phyloP scores from a whole-genome alignment of 2,888 invertebrate species.

The Beris chalybata region DNA sequence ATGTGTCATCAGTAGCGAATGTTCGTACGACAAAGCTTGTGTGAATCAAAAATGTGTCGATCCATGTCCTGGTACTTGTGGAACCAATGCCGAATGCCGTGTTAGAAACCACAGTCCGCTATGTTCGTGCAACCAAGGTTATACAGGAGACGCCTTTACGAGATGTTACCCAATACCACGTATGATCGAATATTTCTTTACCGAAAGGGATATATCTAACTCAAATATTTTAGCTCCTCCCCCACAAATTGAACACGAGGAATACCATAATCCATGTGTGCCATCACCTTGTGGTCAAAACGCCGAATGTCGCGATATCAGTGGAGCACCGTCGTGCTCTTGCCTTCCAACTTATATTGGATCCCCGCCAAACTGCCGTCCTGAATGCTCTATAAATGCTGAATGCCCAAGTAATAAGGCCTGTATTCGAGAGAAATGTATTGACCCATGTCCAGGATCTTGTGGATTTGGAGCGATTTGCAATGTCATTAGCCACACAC shows the following conservation, averaged over 20 bases:
- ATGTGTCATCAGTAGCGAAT: constrained; percentile 67
- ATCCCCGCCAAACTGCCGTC: constrained; percentile 70
- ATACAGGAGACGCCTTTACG: constrained; percentile 75
- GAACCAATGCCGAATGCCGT: constrained; percentile 68
- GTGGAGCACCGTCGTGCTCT: constrained; percentile 65
- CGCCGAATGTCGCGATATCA: constrained; percentile 66
- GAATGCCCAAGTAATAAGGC: constrained; percentile 71
- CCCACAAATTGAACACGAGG: constrained; percentile 43
- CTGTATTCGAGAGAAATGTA: constrained; percentile 71
- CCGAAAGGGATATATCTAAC: constrained; percentile 38
- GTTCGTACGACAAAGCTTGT: constrained; percentile 64
- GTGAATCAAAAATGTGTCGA: constrained; percentile 66
- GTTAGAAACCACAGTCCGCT: constrained; percentile 77
- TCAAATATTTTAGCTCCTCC: constrained; percentile 28
- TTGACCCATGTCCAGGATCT: constrained; percentile 72
- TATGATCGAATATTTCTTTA: constrained; percentile 44
- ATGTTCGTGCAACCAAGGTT: constrained; percentile 70
- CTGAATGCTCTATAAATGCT: constrained; percentile 70
- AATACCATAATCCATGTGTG: constrained; percentile 65
- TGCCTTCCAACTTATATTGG: constrained; percentile 69
- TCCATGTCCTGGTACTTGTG: constrained; percentile 66
- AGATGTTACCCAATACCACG: constrained; percentile 60
- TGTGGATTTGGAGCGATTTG: constrained; percentile 68
- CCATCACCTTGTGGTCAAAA: constrained; percentile 77
- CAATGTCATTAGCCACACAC: constrained; percentile 67